Base-by-base conservation (phyloP, 1,140 invertebrate species). In the Trichonephila clavipes region DNA sequence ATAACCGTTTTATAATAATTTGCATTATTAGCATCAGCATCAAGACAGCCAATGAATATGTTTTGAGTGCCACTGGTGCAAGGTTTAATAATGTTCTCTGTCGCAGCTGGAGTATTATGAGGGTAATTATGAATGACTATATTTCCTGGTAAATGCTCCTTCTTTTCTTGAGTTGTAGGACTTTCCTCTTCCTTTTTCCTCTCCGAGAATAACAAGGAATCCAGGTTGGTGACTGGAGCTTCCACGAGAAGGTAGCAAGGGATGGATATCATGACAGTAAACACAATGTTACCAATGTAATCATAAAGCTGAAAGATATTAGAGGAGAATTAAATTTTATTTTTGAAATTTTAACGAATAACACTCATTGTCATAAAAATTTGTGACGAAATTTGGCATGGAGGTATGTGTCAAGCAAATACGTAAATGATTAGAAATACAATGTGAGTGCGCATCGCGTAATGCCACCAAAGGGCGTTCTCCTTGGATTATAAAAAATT, bases 231-330 rank as follows among this genome's bases (percentile, higher is more conserved):
- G 28, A 92, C 12, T 0, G 89, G 88, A 19, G 89, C 94, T 77
- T 94, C 87, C 8, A 94, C 4, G 6, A 87, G 34, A 21, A 90
- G 85, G 19, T 87, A 40, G 28, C 81, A 90, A 4, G 72, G 77
- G 2, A 92, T 44, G 40, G 81, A 44, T 28, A 87, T 21, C 18
- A 86, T 12, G 10, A 87, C 61, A 34, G 81, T 89, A 12, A 64
- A 14, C 18, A 94, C 85, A 10, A 94, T 40, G 19, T 93, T 93
- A 6, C 81, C 91, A 1, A 87, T 72, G 40, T 77, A 93, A 77
- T 77, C 91, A 34, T 93, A 93, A 18, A 93, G 21, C 91, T 93
- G 82, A 58, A 85, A 85, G 7, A n/a, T 51, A 58, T 8, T 14
- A 12, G 34, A 14, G 2, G 2, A 28, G 5, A 64, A 64, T 64